These are phyloP conservation scores for Cydia strobilella DNA, from an alignment of 1,140 invertebrate species.

Conservation along the genomic window DNA sequence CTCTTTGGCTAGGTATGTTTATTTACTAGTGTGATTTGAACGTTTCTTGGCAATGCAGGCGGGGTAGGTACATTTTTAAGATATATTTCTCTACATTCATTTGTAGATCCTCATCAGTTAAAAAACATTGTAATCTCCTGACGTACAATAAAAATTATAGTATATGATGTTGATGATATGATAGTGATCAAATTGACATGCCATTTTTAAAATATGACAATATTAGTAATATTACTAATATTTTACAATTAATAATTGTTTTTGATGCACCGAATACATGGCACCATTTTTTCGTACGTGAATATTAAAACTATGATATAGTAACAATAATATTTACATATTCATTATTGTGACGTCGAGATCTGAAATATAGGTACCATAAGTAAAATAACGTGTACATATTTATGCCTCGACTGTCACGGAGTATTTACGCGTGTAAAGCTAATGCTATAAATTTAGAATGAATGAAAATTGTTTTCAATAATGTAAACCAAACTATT, in stretches of 20 bases:
- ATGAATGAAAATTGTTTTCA: neutral
- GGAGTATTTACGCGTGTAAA: neutral
- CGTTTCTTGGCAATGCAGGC: neutral
- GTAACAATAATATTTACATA: constrained; percentile 3
- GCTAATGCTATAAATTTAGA: neutral
- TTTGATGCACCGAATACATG: neutral
- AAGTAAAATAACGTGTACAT: neutral
- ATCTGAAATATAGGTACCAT: neutral
- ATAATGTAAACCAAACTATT: too few species aligned
- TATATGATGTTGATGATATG: neutral
- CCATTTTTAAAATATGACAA: neutral
- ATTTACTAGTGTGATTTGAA: constrained; percentile 18
- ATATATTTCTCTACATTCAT: too few species aligned
- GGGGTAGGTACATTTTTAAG: neutral
- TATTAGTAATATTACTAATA: neutral
- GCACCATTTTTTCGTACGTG: neutral
- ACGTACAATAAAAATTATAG: neutral
- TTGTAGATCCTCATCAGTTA: too few species aligned
- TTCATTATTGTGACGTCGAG: neutral
- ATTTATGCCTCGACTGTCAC: neutral
- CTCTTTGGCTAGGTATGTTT: neutral
- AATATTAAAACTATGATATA: neutral
- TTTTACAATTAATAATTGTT: neutral
- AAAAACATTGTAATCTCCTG: too few species aligned
- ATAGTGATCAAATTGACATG: too few species aligned